Conservation (phyloP, 2,113 vertebrate genomes). For the Rhombomys opimus region DNA sequence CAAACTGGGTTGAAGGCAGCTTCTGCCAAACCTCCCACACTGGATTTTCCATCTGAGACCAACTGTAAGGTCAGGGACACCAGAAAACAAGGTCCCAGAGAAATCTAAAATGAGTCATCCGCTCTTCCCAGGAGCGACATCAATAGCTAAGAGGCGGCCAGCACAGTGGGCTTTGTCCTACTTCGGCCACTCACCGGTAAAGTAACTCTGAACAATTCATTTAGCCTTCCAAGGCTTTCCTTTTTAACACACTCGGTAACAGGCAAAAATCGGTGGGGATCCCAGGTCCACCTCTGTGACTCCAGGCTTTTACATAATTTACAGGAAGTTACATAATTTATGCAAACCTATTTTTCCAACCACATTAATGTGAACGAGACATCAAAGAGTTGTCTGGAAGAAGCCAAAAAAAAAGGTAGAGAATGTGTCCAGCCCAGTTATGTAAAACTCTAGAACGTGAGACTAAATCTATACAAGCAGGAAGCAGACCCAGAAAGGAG, state of each 20-base stretch:
- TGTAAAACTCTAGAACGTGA: slow-evolving; percentile 34
- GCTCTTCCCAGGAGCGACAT: not conserved
- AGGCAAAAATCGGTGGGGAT: not conserved
- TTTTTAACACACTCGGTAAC: slow-evolving; percentile 4
- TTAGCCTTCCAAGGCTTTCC: not conserved
- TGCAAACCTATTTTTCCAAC: slow-evolving; percentile 28
- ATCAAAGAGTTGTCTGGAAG: slow-evolving; percentile 28
- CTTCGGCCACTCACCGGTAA: slow-evolving; percentile 16
- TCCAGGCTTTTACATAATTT: not conserved
- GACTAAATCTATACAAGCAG: not conserved
- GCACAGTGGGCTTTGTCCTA: slow-evolving; percentile 29
- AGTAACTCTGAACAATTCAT: slow-evolving; percentile 11
- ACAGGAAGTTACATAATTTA: slow-evolving; percentile 43
- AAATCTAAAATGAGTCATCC: slow-evolving; percentile 1
- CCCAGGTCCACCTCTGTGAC: not conserved
- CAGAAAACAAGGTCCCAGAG: slow-evolving; percentile 17
- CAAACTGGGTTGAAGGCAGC: not conserved
- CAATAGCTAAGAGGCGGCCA: not conserved
- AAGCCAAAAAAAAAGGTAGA: not conserved
- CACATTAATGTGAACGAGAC: slow-evolving; percentile 13
- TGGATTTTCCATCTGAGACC: slow-evolving; percentile 14
- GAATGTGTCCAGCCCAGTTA: not conserved
- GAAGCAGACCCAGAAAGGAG: not conserved
- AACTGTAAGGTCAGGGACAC: slow-evolving; percentile 16
- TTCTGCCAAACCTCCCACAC: not conserved